Base-by-base conservation (phyloP, 2,797 vertebrate genomes). In the Labroides dimidiatus region DNA sequence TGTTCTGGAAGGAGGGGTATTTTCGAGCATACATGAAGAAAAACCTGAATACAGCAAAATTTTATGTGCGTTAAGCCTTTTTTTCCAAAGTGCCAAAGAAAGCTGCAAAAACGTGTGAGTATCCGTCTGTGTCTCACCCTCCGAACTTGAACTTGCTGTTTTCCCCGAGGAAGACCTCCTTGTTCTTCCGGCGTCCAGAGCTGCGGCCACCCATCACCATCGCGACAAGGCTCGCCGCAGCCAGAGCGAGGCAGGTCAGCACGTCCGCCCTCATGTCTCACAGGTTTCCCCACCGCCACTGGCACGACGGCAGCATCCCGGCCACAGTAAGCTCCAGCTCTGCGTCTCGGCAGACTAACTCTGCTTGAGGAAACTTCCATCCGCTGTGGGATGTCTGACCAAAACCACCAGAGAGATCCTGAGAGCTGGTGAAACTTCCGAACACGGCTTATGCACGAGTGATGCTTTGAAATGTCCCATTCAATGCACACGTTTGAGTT, bases 71-170 rank as follows among this genome's bases (percentile, higher is more conserved):
- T n/a, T n/a, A n/a, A n/a, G n/a, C n/a, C n/a, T n/a, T n/a, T n/a
- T n/a, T n/a, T n/a, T n/a, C n/a, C n/a, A n/a, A n/a, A 21, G 4
- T 23, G 1, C 27, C 23, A 19, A 24, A 7, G 27, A 8, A 4
- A 64, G 61, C 52, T 52, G 43, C 36, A 4, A 39, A 56, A 12
- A 16, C 17, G 68, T 43, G 44, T 12, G 12, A 11, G 20, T 50
- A 2, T 55, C 1, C n/a, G n/a, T n/a, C 51, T 10, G 33, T 0
- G 10, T 37, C 91, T 93, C 81, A 94, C 94, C 94, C 89, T 86
- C 87, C 86, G 7, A 93, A 93, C 80, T 87, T 92, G 87, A 93
- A 91, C 84, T 92, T 94, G 89, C 86, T 88, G 60, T 93, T 92
- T 37, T 94, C 93, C 11, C 89, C 88, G 13, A 93, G 81, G 43